Evolutionary conservation across 1,140 invertebrate species (phyloP), one percentile per base, ranked within the genome.

Genomic region (Dryas iulia): DNA sequence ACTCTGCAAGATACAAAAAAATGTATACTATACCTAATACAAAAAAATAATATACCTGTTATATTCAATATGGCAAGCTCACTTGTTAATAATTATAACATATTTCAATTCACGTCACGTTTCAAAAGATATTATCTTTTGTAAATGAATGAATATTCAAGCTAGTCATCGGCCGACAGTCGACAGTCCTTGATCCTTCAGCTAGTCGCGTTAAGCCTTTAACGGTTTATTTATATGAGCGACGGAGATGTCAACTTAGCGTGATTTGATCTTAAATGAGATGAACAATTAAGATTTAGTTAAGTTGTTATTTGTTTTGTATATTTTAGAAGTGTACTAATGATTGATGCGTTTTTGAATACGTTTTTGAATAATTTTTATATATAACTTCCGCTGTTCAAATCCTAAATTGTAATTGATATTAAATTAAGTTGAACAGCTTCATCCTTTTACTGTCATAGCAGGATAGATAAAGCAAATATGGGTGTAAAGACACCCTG

Each of bases 101-200:
- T 18, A 21, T 47, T 47, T 47, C 39, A 47, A 47, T 47, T 47
- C 39, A 47, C 14, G 39, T 47, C 39, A 47, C 39, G 39, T 47
- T 47, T 47, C 14, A 47, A 47, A 47, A 47, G 39, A 47, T 47
- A 47, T 47, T 47, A 47, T 47, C 39, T 47, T 47, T 47, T 47
- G 39, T 47, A 18, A 47, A 39, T 39, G 33, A 35, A 84, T 84
- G 82, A 84, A 83, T 84, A 83, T 83, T 83, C 79, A 81, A 64
- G 6, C 14, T n/a, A 47, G 39, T 47, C 39, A 47, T 47, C 39
- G 14, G 18, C 33, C 14, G 33, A 47, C 39, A 47, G 14, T 47
- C 14, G 33, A 47, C 39, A 47, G 14, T 47, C 39, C 69, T 60
- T 71, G 64, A 75, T 73, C 67, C 60, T 70, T 54, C 39, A 53